These are phyloP conservation scores for Rotaria sp. DNA, from an alignment of 2,888 invertebrate genomes.

Conservation along the genomic window DNA sequence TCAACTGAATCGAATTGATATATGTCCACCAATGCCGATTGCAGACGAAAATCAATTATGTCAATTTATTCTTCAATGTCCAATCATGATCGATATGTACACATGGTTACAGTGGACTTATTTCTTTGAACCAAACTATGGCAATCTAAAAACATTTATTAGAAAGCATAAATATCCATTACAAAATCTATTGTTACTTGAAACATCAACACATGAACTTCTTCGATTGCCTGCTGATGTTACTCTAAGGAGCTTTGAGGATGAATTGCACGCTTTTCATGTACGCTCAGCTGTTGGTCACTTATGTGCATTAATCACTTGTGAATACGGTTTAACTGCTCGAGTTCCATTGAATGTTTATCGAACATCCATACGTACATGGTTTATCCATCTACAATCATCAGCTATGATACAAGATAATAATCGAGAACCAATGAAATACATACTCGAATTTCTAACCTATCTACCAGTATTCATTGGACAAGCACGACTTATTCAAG, in stretches of 20 bases:
- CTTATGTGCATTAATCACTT: not conserved
- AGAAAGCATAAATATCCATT: not conserved
- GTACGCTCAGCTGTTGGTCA: not conserved
- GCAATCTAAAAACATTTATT: not conserved
- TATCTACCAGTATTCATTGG: not conserved
- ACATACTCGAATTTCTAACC: not conserved
- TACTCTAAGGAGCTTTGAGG: not conserved
- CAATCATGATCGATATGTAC: not conserved
- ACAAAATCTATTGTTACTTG: not conserved
- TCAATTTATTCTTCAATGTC: not conserved
- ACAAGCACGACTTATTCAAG: not conserved
- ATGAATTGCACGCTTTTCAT: not conserved
- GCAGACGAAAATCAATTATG: not conserved
- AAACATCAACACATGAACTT: not conserved
- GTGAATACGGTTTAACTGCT: not conserved
- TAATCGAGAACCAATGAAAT: not conserved
- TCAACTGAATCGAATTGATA: not conserved
- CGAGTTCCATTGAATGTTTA: not conserved
- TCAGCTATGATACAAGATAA: not conserved
- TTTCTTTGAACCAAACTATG: not conserved
- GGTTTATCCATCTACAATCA: not conserved
- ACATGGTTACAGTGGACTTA: not conserved
- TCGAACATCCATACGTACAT: not conserved
- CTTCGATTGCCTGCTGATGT: not conserved
- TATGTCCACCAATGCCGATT: not conserved